Evolutionary conservation across 2,113 vertebrate genomes (phyloP).

Genomic region (Tinamus guttatus): DNA sequence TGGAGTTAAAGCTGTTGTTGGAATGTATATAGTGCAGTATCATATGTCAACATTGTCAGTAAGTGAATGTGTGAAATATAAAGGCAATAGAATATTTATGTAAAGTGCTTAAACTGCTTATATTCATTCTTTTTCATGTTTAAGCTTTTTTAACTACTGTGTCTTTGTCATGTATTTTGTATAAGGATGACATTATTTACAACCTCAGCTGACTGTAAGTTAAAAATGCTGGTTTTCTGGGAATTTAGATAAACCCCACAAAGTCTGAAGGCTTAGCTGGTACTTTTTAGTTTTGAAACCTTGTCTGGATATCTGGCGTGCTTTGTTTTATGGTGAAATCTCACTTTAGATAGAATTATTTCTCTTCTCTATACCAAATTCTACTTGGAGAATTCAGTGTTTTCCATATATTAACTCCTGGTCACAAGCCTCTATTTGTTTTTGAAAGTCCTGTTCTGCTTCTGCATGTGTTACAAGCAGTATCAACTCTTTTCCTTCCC

Average conservation of each 20-base stretch:
- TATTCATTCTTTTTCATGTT: neutral
- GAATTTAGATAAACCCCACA: neutral
- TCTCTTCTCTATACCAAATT: neutral
- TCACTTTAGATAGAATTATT: conserved; percentile 9
- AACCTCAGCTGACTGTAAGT: neutral
- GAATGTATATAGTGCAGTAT: neutral
- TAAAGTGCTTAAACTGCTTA: neutral
- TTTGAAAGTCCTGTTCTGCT: neutral
- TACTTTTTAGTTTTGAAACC: neutral
- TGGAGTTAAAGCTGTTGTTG: neutral
- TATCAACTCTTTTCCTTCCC: neutral
- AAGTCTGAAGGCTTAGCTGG: neutral
- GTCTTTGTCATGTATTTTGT: neutral
- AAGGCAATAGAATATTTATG: neutral
- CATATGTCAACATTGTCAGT: neutral
- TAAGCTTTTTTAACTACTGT: neutral
- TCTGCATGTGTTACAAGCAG: neutral
- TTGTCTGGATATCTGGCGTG: neutral
- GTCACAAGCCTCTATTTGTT: neutral
- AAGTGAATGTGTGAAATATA: neutral
- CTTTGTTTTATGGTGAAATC: neutral
- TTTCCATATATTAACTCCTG: neutral
- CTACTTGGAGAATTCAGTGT: neutral
- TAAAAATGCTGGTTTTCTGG: neutral
- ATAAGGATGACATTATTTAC: neutral